Percentiles rank a stretch among this genome's conserved stretches.
phyloP scores from a whole-genome alignment of 1,140 invertebrate species.

The Ditylenchus dipsaci region DNA sequence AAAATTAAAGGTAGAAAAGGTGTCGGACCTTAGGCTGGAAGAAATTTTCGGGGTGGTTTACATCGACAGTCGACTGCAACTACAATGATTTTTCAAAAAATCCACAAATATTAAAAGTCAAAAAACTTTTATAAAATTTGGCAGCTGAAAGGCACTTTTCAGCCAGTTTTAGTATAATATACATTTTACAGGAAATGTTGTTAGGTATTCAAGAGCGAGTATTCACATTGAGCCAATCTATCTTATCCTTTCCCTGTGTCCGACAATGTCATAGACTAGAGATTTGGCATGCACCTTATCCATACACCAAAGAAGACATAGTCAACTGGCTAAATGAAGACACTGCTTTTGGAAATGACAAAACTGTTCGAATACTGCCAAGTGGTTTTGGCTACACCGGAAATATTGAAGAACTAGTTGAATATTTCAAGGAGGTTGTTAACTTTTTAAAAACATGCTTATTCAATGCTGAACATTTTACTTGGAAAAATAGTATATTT shows the following conservation, averaged over 20 bases:
- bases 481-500: not conserved
- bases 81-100: too few species aligned
- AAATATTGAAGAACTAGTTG: not conserved
- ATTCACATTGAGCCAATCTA: not conserved
- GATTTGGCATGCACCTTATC: constrained; percentile 6
- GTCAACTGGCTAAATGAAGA: not conserved
- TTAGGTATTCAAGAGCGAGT: not conserved
- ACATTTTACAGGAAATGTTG: constrained; percentile 1
- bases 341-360: not conserved
- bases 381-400: constrained; percentile 2
- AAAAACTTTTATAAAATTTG: too few species aligned
- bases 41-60: too few species aligned
- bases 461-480: not conserved
- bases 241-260: not conserved
- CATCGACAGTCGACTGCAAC: too few species aligned
- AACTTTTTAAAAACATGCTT: not conserved
- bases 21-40: too few species aligned
- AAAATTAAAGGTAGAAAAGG: too few species aligned
- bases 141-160: too few species aligned
- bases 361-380: not conserved
- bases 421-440: not conserved
- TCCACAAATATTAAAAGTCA: too few species aligned
- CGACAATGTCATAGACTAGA: not conserved
- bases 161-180: too few species aligned
- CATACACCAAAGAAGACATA: not conserved